Evolutionary conservation across 2,888 invertebrate species (phyloP).

Genomic region (Torymus aiolomorphi): DNA sequence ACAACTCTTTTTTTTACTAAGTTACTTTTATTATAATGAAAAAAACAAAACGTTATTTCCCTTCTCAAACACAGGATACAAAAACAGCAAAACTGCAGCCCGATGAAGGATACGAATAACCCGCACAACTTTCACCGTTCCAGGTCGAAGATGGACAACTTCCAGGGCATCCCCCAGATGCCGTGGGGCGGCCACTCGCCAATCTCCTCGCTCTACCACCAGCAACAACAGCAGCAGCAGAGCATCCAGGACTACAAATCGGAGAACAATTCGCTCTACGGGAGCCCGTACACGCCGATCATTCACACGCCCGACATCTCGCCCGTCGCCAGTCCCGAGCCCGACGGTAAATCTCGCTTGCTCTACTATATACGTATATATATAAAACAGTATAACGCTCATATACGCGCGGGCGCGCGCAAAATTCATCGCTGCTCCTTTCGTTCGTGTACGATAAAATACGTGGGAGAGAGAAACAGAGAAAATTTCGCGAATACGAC

Average conservation of each 20-base stretch:
- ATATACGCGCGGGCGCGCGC: too few relatives aligned
- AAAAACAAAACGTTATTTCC: too few relatives aligned
- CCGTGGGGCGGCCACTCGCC: slow-evolving; percentile 75
- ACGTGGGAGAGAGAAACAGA: too few relatives aligned
- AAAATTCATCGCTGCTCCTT: too few relatives aligned
- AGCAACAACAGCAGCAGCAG: slow-evolving; percentile 72
- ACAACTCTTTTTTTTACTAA: too few relatives aligned
- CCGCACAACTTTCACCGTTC: slow-evolving; percentile 17
- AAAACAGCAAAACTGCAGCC: not conserved
- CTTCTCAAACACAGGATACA: not conserved
- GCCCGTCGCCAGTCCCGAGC: slow-evolving; percentile 89
- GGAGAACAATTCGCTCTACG: slow-evolving; percentile 74
- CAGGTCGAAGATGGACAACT: slow-evolving; percentile 74
- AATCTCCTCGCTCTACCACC: slow-evolving; percentile 75
- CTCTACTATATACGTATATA: too few relatives aligned
- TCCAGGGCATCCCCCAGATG: slow-evolving; percentile 73
- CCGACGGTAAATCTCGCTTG: slow-evolving; percentile 77
- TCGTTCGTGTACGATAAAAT: too few relatives aligned
- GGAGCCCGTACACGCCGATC: slow-evolving; percentile 75
- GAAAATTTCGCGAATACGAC: too few relatives aligned
- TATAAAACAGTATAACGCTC: too few relatives aligned
- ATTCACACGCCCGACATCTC: slow-evolving; percentile 90
- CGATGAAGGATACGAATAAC: too few relatives aligned
- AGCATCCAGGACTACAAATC: slow-evolving; percentile 74
- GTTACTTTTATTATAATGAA: too few relatives aligned